Evolutionary conservation across 1,140 invertebrate species (phyloP), one percentile per base, ranked within the genome.

Genomic region (Meloidogyne exigua): DNA sequence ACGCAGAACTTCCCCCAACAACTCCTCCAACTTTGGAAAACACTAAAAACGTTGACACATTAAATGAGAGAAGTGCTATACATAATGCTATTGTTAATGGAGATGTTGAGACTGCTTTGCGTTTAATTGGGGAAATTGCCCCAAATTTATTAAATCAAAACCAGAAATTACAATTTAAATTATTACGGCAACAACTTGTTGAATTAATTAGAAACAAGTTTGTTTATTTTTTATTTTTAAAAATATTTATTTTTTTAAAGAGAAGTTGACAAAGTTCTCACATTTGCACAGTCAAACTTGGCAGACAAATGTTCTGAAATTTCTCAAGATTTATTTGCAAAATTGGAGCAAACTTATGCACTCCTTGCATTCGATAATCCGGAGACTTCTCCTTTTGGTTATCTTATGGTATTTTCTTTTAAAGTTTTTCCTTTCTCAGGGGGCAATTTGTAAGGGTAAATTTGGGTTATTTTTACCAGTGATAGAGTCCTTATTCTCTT

Each of bases 281-380:
- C 74, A 15, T 82, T 82, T 65, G 74, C 81, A n/a, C 81, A 82
- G 62, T 67, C 76, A 23, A 36, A 82, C 42, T 62, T 82, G 15
- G 75, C 79, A 11, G 78, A 84, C 28, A 81, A 83, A 72, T 82
- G 80, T 28, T 26, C 44, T 11, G 71, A 80, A 28, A 73, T 67
- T 13, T 39, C 78, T 57, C 64, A 82, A 88, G 36, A 87, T 49
- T 44, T 76, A 32, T 73, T 82, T 57, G 42, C 68, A 36, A 84
- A 91, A 81, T 84, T 91, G 39, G 91, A 91, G 83, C 85, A 95
- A 78, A 98, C 96, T 0, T 89, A 98, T 49, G 95, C 96, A 0
- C 89, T 99, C 18, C 88, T 99, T 12, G 96, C 96, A 11, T 99
- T 99, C 89, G 95, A 98, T 76, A 94, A 98, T 84, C 96, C 96